Base-by-base conservation (phyloP, 2,113 vertebrate genomes). In the Mesoclemmys tuberculata region DNA sequence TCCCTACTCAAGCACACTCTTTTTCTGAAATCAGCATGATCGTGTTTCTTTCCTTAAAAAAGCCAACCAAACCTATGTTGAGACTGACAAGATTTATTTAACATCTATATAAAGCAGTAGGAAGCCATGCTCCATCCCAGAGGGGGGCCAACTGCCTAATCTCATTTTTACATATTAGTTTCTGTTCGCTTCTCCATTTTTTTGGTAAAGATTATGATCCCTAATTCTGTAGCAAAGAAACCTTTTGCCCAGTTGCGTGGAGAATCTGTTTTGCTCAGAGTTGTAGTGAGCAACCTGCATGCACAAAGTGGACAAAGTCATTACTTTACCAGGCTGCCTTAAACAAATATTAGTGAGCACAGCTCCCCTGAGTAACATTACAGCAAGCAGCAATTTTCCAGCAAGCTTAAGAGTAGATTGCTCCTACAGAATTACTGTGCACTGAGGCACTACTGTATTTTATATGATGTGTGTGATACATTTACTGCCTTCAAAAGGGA, bases 311-410 rank as follows among this genome's bases (percentile, higher is more conserved):
- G 96, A 80, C 29, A 89, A 95, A 88, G 94, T 77, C 94, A 94
- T 95, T 96, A 87, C 82, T 96, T 94, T 77, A 94, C 92, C 88
- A 94, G 89, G 26, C 93, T 95, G 93, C 90, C 96, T 97, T 96
- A 97, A 97, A 96, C 97, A 97, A 97, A 98, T 96, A 97, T 96
- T 96, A 91, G 95, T 90, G 49, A 94, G 87, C 89, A 97, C 80
- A 82, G 93, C 80, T 97, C 97, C 91, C 96, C 31, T 92, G 94
- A 94, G 93, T 52, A 48, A 90, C 58, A n/a, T 96, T 91, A 93
- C 82, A 96, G 88, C 81, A 93, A 96, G 94, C 93, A 97, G 95
- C 96, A 97, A 96, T 96, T 96, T 97, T 64, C 93, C 85, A 77
- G 92, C 92, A 31, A 96, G 89, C 85, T 95, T 86, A 78, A 31